These are phyloP conservation scores for Scomber japonicus DNA, from an alignment of 2,113 vertebrate species.

Conservation along the genomic window DNA sequence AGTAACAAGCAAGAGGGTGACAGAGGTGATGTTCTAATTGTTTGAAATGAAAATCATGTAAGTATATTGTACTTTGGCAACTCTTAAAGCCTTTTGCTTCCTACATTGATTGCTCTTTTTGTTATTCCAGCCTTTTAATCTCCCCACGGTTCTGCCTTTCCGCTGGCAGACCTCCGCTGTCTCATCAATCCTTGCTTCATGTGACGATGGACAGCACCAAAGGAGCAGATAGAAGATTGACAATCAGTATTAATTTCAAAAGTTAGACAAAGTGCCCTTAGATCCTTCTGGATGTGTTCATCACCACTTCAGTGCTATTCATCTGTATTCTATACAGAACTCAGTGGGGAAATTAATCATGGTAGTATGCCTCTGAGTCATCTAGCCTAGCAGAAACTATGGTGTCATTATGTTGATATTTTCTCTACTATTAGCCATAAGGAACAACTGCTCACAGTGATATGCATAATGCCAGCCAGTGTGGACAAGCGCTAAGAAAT, in stretches of 20 bases:
- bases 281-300: constrained; percentile 53
- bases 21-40: constrained; percentile 15
- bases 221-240: constrained; percentile 34
- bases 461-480: too few species aligned
- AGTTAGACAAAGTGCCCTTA: constrained; percentile 64
- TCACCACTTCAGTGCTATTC: constrained; percentile 42
- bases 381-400: constrained; percentile 71
- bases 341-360: constrained; percentile 71
- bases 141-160: neutral
- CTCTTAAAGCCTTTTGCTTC: constrained; percentile 32
- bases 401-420: constrained; percentile 80
- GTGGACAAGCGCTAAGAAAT: constrained; percentile 66
- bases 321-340: constrained; percentile 72
- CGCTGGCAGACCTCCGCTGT: constrained; percentile 13
- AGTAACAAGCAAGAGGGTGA: constrained; percentile 6
- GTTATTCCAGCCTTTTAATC: constrained; percentile 21
- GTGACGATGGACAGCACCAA: constrained; percentile 10
- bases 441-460: constrained; percentile 53
- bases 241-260: constrained; percentile 56
- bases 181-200: neutral
- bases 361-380: constrained; percentile 72
- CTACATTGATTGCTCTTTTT: constrained; percentile 1
- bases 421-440: constrained; percentile 78
- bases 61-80: constrained; percentile 15
- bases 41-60: constrained; percentile 29